Evolutionary conservation across 2,113 vertebrate genomes (phyloP).

Genomic region (Xerus inauris): DNA sequence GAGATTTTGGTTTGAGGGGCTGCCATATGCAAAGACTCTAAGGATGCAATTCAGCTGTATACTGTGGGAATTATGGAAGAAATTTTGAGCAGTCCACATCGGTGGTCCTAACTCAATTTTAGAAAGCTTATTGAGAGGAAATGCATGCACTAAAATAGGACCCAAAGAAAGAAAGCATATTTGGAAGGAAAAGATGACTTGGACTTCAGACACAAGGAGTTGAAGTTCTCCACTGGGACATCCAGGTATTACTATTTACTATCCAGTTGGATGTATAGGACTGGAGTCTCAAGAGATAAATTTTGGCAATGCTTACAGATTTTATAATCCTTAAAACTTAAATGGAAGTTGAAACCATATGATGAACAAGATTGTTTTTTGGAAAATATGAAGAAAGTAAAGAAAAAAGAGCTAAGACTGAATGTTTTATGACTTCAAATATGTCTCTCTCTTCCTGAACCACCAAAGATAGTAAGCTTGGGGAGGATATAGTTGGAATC

Average conservation of each 20-base stretch:
- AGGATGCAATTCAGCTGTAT: background rate
- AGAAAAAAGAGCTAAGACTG: background rate
- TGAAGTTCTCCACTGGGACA: background rate
- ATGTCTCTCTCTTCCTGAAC: background rate
- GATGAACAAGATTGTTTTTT: background rate
- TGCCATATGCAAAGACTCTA: background rate
- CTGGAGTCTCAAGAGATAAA: background rate
- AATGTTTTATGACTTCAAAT: background rate
- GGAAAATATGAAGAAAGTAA: background rate
- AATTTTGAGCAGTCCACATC: background rate
- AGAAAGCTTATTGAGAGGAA: background rate
- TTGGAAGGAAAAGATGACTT: background rate
- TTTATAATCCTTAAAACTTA: constrained; percentile 50
- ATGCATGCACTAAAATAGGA: background rate
- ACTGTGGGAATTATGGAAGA: background rate
- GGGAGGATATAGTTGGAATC: background rate
- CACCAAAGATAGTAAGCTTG: background rate
- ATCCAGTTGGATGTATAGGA: background rate
- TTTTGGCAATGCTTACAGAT: background rate
- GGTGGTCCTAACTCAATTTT: background rate
- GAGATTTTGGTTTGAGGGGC: background rate
- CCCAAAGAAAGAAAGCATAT: background rate
- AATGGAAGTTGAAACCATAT: constrained; percentile 51
- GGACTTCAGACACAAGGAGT: background rate
- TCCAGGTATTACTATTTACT: background rate